These are phyloP conservation scores for Belonocnema kinseyi DNA, from an alignment of 1,140 invertebrate genomes.

Conservation along the genomic window DNA sequence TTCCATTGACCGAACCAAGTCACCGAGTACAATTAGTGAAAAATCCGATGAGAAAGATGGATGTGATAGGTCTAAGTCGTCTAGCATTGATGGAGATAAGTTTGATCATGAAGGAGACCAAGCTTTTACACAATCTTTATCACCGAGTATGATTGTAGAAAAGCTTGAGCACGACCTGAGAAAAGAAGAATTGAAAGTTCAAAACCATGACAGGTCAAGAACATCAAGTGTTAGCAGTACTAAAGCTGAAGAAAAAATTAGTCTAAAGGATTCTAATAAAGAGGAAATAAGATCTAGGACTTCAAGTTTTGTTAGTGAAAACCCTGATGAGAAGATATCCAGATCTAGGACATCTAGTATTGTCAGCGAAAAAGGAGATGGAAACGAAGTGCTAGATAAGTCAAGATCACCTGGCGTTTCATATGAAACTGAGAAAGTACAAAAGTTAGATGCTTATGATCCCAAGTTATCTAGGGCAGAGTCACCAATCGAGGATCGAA, in stretches of 20 bases:
- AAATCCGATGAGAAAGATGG: constrained; percentile 24
- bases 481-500: constrained; percentile 48
- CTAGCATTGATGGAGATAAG: constrained; percentile 17
- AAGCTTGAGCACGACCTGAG: constrained; percentile 7
- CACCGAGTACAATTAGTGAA: constrained; percentile 49
- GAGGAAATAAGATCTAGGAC: constrained; percentile 46
- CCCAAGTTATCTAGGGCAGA: constrained; percentile 33
- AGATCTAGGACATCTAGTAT: constrained; percentile 29
- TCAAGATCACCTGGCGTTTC: constrained; percentile 46
- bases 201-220: constrained; percentile 33
- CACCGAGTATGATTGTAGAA: constrained; percentile 24
- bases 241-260: neutral
- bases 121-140: neutral
- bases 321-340: constrained; percentile 27
- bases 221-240: constrained; percentile 38
- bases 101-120: neutral
- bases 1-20: constrained; percentile 46
- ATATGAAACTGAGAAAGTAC: constrained; percentile 32
- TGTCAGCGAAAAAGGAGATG: constrained; percentile 26
- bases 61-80: neutral
- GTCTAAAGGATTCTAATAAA: constrained; percentile 21
- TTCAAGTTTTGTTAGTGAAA: constrained; percentile 38
- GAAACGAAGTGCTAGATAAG: constrained; percentile 16
- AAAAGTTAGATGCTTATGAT: neutral
- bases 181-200: constrained; percentile 37